Evolutionary conservation across 2,113 vertebrate species (phyloP).

Genomic region (Cyprinus carpio): DNA sequence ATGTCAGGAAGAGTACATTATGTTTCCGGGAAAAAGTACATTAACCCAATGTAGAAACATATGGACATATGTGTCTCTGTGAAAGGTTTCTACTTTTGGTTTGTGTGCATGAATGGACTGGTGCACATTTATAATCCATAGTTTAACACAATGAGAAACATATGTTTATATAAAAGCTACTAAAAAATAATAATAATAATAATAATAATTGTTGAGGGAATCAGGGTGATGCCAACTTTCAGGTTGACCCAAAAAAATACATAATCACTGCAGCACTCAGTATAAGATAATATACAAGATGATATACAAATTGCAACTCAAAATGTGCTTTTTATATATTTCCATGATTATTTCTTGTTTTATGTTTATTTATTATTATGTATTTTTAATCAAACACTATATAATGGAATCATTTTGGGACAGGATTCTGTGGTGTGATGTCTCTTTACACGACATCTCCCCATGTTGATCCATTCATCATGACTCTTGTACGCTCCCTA

Average conservation of each 20-base stretch:
- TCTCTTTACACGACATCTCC: background rate
- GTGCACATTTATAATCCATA: slow-evolving; percentile 7
- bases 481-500: slow-evolving; percentile 35
- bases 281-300: too few relatives aligned
- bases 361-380: too few relatives aligned
- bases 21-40: slow-evolving; percentile 50
- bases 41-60: slow-evolving; percentile 57
- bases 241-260: too few relatives aligned
- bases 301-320: too few relatives aligned
- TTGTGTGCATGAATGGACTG: slow-evolving; percentile 10
- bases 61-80: slow-evolving; percentile 23
- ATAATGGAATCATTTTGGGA: background rate
- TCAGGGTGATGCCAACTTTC: too few relatives aligned
- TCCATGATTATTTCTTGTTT: too few relatives aligned
- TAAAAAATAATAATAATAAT: too few relatives aligned
- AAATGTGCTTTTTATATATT: too few relatives aligned
- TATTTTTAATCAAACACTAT: background rate
- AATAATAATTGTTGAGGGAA: too few relatives aligned
- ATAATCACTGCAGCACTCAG: too few relatives aligned
- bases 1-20: slow-evolving; percentile 2
- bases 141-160: background rate
- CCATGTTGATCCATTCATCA: background rate
- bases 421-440: background rate
- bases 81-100: slow-evolving; percentile 16
- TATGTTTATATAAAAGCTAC: too few relatives aligned